Evolutionary conservation across 2,888 invertebrate genomes (phyloP), one percentile per base, ranked within the genome.

Genomic region (Pseudococcus longispinus): DNA sequence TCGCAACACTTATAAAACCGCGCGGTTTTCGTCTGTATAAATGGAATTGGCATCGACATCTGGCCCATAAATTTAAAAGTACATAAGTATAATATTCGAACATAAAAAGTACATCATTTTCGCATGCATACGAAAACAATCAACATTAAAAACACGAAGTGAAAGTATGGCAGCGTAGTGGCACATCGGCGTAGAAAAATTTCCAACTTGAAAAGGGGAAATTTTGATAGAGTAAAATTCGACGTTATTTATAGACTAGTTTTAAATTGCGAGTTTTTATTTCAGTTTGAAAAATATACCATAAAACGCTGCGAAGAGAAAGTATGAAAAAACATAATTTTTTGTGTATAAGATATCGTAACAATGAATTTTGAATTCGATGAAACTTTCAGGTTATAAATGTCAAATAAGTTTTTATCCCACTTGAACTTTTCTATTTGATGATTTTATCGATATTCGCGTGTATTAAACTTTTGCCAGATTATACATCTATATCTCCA

Each of bases 321-420:
- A 60, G 60, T 60, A 60, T 70, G 20, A 18, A 70, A 70, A 70
- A 29, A 11, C 8, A 29, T 29, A 70, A 70, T 70, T 26, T 70
- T 70, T 70, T 70, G 70, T 70, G 29, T 18, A 65, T 60, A 60
- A 70, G 70, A 70, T 20, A 70, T 70, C 70, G 29, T 29, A 70
- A 26, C 70, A 70, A 70, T 70, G 70, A 70, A 70, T 70, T 70
- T 70, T 70, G 29, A 70, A 70, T 70, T 29, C 70, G 70, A 70
- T 29, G 70, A 70, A 70, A 70, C 23, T 60, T 60, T 60, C 60
- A 29, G 29, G 70, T 70, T 70, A 70, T 29, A 70, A 70, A 70
- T 70, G 70, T 70, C 70, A 70, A 70, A 70, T 29, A 29, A 70
- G 70, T 70, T 70, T 70, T 70, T 70, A 70, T 70, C 70, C 15